Percentiles rank a stretch among this genome's conserved stretches.
These are phyloP conservation scores for Leptatherina wallacei DNA, from an alignment of 2,797 vertebrate species.

Conservation along the genomic window DNA sequence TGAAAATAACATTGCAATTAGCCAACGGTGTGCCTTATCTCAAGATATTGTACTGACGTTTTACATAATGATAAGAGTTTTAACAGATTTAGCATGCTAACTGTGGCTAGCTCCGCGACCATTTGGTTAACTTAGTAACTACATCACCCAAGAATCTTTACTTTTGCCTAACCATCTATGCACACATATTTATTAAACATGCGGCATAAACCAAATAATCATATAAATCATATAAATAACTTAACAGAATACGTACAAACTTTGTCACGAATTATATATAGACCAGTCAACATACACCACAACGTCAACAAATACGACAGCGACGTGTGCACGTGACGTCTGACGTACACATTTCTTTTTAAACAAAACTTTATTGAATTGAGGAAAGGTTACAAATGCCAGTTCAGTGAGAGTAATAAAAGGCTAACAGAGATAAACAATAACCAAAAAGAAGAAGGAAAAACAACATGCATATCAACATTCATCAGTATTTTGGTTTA, in stretches of 20 bases:
- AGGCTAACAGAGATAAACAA: too few relatives aligned
- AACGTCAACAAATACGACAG: slow-evolving; percentile 1
- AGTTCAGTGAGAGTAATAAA: too few relatives aligned
- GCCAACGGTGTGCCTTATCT: accelerated
- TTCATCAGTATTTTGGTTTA: too few relatives aligned
- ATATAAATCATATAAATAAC: background rate
- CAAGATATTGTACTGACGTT: accelerated
- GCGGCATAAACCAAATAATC: background rate
- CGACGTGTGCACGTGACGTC: background rate
- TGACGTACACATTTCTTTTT: slow-evolving; percentile 15
- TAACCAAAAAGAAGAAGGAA: too few relatives aligned
- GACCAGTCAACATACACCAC: background rate
- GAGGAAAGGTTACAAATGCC: too few relatives aligned
- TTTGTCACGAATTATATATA: slow-evolving; percentile 9
- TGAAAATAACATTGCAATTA: background rate
- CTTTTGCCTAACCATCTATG: background rate
- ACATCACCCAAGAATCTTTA: background rate
- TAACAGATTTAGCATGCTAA: slow-evolving; percentile 27
- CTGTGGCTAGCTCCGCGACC: slow-evolving; percentile 1
- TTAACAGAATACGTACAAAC: slow-evolving; percentile 15
- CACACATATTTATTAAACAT: accelerated
- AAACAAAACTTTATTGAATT: too few relatives aligned
- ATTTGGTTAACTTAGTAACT: background rate
- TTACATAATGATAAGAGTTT: too few relatives aligned
- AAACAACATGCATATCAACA: too few relatives aligned